phyloP scores from a whole-genome alignment of 2,113 vertebrate species.

The Promerops cafer region DNA sequence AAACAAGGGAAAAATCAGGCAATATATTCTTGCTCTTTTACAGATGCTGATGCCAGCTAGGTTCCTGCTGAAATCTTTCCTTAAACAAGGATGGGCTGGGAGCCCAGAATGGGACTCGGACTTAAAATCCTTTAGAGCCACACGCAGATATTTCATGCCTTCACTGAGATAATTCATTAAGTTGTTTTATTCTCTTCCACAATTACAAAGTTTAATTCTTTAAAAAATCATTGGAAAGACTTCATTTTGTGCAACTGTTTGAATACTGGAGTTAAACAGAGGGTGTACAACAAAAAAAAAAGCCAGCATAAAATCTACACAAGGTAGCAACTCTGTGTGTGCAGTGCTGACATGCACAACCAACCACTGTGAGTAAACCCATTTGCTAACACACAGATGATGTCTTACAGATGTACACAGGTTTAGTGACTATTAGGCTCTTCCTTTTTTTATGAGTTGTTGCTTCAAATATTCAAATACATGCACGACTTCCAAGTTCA shows the following conservation, averaged over 20 bases:
- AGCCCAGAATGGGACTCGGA: accelerated
- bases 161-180: neutral
- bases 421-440: neutral
- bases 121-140: neutral
- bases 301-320: neutral
- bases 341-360: neutral
- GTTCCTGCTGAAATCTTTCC: neutral
- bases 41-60: neutral
- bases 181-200: neutral
- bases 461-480: neutral
- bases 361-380: accelerated
- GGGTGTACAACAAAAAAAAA: accelerated
- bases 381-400: neutral
- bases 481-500: neutral
- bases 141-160: neutral
- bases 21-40: neutral
- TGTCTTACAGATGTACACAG: neutral
- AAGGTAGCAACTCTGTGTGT: accelerated
- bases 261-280: neutral
- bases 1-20: neutral
- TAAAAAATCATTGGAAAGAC: neutral
- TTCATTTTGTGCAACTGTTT: neutral
- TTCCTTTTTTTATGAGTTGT: neutral
- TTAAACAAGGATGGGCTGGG: accelerated
- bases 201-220: neutral